Evolutionary conservation across 2,888 invertebrate genomes (phyloP).

Genomic region (Polydrusus tereticollis): DNA sequence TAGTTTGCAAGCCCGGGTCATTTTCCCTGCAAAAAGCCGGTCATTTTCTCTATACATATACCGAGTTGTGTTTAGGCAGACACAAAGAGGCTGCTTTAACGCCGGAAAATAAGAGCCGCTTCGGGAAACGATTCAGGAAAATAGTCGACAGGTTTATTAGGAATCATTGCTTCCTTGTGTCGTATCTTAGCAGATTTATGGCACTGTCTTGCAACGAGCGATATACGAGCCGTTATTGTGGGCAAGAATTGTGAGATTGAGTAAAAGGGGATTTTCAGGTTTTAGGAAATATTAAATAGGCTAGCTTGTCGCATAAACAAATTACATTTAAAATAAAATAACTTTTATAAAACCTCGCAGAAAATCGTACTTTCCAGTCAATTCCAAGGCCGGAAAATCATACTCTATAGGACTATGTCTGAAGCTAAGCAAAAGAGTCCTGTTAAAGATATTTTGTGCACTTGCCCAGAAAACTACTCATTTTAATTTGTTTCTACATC

Average conservation of each 20-base stretch:
- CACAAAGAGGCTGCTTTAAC: conserved; percentile 32
- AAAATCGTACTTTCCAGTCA: too few relatives aligned
- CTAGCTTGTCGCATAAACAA: background rate
- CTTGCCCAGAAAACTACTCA: too few relatives aligned
- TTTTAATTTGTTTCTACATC: too few relatives aligned
- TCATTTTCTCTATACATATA: background rate
- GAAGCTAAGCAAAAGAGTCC: background rate
- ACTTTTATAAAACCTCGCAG: background rate
- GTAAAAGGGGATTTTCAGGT: conserved; percentile 13
- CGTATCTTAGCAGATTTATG: conserved; percentile 40
- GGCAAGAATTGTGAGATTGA: conserved; percentile 11
- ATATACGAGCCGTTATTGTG: conserved; percentile 20
- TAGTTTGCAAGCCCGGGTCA: too few relatives aligned
- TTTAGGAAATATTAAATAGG: conserved; percentile 15
- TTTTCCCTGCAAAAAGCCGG: background rate
- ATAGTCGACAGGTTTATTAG: conserved; percentile 48
- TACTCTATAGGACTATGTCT: too few relatives aligned
- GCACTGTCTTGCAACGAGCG: conserved; percentile 35
- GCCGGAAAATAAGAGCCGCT: conserved; percentile 45
- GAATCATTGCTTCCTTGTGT: conserved; percentile 47
- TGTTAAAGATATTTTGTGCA: too few relatives aligned
- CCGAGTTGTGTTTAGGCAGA: conserved; percentile 30
- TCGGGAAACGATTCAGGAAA: conserved; percentile 47
- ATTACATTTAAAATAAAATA: too few relatives aligned
- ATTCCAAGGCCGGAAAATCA: too few relatives aligned